Conservation (phyloP, 2,888 invertebrate genomes). For the Agrenia bidenticulata region DNA sequence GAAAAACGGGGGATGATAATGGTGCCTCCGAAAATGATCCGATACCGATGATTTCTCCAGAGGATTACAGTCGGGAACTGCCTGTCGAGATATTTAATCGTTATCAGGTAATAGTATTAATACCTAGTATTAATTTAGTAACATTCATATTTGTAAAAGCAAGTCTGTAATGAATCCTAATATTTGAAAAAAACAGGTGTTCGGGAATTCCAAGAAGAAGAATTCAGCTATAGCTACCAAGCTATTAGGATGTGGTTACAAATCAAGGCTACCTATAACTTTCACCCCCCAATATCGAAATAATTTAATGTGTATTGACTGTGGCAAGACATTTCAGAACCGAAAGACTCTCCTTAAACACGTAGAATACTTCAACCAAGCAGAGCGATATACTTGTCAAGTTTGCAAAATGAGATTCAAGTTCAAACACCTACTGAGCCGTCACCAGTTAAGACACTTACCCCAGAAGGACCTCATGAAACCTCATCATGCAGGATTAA, state of each 20-base stretch:
- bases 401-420: constrained; percentile 10
- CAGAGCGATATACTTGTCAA: not conserved
- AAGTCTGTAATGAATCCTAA: no score
- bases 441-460: constrained; percentile 5
- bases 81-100: not conserved
- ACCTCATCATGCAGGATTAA: not conserved
- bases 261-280: no score
- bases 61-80: not conserved
- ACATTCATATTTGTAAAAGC: no score
- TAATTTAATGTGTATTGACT: constrained; percentile 4
- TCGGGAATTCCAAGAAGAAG: no score
- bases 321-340: constrained; percentile 10
- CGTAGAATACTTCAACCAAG: not conserved
- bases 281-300: no score
- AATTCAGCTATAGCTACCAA: no score
- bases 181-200: no score
- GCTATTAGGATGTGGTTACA: no score
- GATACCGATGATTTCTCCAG: not conserved
- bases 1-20: not conserved
- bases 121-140: no score
- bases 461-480: not conserved
- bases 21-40: not conserved
- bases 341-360: not conserved
- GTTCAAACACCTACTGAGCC: constrained; percentile 8
- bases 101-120: not conserved